Conservation (phyloP, 2,888 invertebrate genomes). For the Xanthorhoe designata region DNA sequence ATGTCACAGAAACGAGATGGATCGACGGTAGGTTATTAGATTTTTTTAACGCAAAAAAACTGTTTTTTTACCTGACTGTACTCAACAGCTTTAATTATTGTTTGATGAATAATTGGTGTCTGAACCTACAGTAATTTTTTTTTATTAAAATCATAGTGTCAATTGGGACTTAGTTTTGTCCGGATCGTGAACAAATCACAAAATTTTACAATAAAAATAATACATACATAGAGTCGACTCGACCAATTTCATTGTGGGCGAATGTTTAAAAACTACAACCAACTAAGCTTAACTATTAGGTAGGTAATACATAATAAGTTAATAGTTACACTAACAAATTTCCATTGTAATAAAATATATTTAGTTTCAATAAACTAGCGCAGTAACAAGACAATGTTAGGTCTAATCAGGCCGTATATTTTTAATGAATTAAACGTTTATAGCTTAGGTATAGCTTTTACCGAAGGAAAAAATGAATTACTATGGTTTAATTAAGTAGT, state of each 20-base stretch:
- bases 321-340: neutral
- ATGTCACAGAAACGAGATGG: no score
- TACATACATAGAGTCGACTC: neutral
- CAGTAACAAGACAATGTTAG: conserved; percentile 4
- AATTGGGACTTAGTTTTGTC: no score
- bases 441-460: neutral
- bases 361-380: neutral
- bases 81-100: no score
- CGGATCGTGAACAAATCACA: no score
- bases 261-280: conserved; percentile 38
- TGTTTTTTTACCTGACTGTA: no score
- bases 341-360: neutral
- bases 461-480: neutral
- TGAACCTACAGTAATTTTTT: no score
- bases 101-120: no score
- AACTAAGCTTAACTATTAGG: conserved; percentile 33
- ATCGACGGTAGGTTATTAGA: no score
- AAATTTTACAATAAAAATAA: neutral
- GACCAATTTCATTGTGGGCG: neutral
- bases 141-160: no score
- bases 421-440: neutral
- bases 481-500: neutral
- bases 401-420: neutral
- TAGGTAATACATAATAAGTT: neutral
- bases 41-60: no score